Evolutionary conservation across 1,140 invertebrate species (phyloP), one percentile per base, ranked within the genome.

Genomic region (Phenacoccus solenopsis): DNA sequence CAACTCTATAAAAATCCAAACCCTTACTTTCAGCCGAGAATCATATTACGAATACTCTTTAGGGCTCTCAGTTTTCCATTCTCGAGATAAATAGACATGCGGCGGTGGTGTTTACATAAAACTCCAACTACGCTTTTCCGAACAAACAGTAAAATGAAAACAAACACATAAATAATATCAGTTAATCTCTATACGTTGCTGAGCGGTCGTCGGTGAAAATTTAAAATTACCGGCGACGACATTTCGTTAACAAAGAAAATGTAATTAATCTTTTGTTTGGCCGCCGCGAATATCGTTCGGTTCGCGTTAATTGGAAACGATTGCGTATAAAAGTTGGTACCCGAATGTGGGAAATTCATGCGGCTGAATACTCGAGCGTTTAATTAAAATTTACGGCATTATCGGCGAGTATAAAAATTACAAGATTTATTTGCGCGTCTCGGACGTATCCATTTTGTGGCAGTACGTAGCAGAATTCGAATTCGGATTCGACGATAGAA

Each of bases 141-240:
- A 16, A 49, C 38, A 2, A 49, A 49, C 38, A 49, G 38, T 16
- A 49, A 49, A 49, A 49, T 16, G 38, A 49, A 49, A 49, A 49
- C 38, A 49, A 49, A 49, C 38, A 49, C 38, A 49, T 49, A 49
- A 49, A 49, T 49, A 49, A 49, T 49, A 49, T 49, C 38, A 49
- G 38, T 49, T 49, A n/a, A 49, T 49, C 38, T 49, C 13, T 32
- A 13, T 32, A 32, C 20, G 20, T 2, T 16, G 20, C 38, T 16
- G 13, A 32, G 3, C 16, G 16, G 13, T 16, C 38, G 38, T 49
- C 3, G 38, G 38, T 49, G 16, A 49, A 49, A 9, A 16, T 5
- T 49, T 49, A 3, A 49, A 49, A 49, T 16, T n/a, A 49, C 20
- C n/a, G n/a, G n/a, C 16, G 30, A 32, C 38, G 38, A 49, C 38